Evolutionary conservation across 2,888 invertebrate species (phyloP).

Genomic region (Sisyra terminalis): DNA sequence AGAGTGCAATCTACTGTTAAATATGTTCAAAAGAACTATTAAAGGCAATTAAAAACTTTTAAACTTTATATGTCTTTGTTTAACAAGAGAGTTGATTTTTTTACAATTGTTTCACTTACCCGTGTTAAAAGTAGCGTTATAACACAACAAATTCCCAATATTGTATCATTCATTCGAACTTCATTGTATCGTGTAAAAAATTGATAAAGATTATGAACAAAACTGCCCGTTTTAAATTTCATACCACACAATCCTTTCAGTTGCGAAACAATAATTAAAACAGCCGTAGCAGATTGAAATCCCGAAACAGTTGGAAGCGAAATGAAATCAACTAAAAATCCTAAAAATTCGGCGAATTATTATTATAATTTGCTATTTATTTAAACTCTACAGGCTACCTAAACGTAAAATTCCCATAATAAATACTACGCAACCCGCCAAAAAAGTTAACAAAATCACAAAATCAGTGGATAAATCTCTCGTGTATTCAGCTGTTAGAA

Average conservation of each 20-base stretch:
- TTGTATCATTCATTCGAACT: conserved; percentile 41
- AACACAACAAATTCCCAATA: conserved; percentile 49
- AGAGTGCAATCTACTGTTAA: too few relatives aligned
- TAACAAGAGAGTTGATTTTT: background rate
- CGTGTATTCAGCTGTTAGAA: conserved; percentile 62
- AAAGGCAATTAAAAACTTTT: too few relatives aligned
- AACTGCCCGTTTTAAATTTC: conserved; percentile 46
- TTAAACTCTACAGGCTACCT: conserved; percentile 30
- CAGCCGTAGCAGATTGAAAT: conserved; percentile 69
- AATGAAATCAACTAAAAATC: conserved; percentile 71
- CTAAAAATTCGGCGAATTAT: conserved; percentile 27
- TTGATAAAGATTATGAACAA: conserved; percentile 38
- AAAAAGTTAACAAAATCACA: conserved; percentile 58
- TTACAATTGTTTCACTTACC: conserved; percentile 29
- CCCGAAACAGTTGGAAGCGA: conserved; percentile 69
- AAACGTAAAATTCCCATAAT: conserved; percentile 67
- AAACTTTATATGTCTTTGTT: too few relatives aligned
- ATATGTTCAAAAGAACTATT: too few relatives aligned
- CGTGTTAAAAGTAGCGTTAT: conserved; percentile 44
- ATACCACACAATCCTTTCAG: conserved; percentile 58
- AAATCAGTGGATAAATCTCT: conserved; percentile 51
- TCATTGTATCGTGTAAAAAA: conserved; percentile 30
- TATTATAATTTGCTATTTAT: conserved; percentile 4
- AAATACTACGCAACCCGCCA: conserved; percentile 61
- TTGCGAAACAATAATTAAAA: conserved; percentile 61